Conservation (phyloP, 2,888 invertebrate species). For the Sminthurides aquaticus region DNA sequence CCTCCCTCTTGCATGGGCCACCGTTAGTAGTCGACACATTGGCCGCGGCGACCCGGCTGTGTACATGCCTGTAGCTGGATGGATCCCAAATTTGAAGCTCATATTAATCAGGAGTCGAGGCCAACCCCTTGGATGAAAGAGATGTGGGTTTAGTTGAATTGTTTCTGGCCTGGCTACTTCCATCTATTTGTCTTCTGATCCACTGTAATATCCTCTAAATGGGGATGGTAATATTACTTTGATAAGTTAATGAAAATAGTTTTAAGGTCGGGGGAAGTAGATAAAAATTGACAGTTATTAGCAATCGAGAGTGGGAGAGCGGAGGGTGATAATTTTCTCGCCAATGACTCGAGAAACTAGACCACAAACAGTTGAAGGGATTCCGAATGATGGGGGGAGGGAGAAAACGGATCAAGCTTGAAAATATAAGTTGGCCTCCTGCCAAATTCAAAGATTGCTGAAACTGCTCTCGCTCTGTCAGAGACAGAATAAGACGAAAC, state of each 20-base stretch:
- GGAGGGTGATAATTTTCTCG: neutral
- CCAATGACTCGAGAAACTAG: neutral
- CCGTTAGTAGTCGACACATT: neutral
- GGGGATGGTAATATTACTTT: neutral
- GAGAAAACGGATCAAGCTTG: neutral
- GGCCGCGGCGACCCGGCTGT: neutral
- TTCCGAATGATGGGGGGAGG: neutral
- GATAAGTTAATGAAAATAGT: neutral
- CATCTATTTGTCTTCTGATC: no score
- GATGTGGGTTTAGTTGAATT: no score
- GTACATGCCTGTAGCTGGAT: neutral
- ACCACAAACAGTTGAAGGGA: neutral
- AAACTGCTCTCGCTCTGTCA: no score
- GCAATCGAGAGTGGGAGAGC: neutral
- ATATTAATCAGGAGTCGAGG: neutral
- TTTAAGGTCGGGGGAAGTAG: neutral
- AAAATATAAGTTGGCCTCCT: neutral
- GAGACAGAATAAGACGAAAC: no score
- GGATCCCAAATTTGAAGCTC: neutral
- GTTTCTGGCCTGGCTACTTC: no score
- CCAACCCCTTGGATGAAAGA: neutral
- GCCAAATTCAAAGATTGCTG: no score
- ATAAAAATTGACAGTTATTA: neutral
- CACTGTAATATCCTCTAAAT: no score
- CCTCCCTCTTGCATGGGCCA: neutral